Evolutionary conservation across 2,797 vertebrate genomes (phyloP).

Genomic region (Euphonia xanthogaster): DNA sequence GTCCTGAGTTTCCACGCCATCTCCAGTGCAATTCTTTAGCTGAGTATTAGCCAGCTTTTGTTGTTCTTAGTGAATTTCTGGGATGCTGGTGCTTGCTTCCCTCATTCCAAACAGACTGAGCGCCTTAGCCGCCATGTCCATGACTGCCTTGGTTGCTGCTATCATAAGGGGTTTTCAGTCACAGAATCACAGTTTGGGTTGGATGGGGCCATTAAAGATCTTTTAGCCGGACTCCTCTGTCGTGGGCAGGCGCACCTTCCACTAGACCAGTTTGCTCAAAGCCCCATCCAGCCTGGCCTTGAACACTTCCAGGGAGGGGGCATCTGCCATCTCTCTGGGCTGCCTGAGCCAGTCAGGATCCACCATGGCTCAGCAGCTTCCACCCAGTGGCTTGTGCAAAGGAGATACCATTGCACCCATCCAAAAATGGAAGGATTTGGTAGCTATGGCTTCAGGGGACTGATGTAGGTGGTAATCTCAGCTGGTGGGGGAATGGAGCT

Average conservation of each 20-base stretch:
- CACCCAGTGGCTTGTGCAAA: background rate
- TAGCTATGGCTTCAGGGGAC: background rate
- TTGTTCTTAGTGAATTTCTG: background rate
- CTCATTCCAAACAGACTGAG: background rate
- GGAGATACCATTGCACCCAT: background rate
- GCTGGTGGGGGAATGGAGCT: background rate
- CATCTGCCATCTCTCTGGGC: background rate
- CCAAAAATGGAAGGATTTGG: background rate
- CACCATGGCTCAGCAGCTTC: background rate
- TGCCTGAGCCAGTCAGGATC: background rate
- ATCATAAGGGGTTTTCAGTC: background rate
- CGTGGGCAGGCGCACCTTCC: accelerated
- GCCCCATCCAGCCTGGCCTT: background rate
- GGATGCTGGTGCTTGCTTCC: background rate
- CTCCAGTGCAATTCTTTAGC: background rate
- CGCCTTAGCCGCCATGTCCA: accelerated
- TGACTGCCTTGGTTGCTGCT: background rate
- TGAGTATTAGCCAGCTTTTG: background rate
- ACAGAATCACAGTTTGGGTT: background rate
- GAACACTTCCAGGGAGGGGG: background rate
- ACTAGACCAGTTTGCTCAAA: background rate
- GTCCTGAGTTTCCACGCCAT: background rate
- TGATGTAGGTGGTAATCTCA: background rate
- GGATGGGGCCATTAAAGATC: background rate
- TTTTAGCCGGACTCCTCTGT: no score